phyloP scores from a whole-genome alignment of 2,797 vertebrate species.

The Lophius americanus region DNA sequence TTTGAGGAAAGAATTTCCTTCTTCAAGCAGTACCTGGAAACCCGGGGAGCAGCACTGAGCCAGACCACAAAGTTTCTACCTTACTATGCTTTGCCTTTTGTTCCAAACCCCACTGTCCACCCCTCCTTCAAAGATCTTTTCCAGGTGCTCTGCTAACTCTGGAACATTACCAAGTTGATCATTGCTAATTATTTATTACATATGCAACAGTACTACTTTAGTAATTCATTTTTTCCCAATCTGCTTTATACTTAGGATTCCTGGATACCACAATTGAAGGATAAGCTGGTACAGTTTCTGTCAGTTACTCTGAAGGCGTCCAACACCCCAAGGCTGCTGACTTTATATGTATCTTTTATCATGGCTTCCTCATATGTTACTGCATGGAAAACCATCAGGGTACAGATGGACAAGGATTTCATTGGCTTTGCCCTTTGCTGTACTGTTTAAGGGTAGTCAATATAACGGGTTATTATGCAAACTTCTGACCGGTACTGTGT shows the following conservation, averaged over 20 bases:
- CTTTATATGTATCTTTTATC: conserved; percentile 94
- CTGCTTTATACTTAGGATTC: conserved; percentile 84
- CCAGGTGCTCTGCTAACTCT: conserved; percentile 76
- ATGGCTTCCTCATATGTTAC: not conserved
- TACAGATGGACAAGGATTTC: not conserved
- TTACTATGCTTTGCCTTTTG: conserved; percentile 95
- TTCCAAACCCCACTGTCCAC: conserved; percentile 89
- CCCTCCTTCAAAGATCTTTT: conserved; percentile 95
- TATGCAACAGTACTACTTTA: not conserved
- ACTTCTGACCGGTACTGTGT: not conserved
- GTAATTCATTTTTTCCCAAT: not conserved
- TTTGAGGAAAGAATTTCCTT: conserved; percentile 86
- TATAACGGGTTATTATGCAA: not conserved
- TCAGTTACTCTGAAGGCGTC: conserved; percentile 84
- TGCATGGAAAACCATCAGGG: conserved; percentile 8
- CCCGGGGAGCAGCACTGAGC: conserved; percentile 89
- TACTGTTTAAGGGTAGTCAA: not conserved
- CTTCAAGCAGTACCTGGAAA: conserved; percentile 93
- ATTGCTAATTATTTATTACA: conserved; percentile 4
- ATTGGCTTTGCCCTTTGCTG: not conserved
- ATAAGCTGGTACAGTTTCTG: conserved; percentile 88
- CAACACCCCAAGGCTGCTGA: conserved; percentile 86
- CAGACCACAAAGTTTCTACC: conserved; percentile 94
- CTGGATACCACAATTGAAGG: conserved; percentile 89
- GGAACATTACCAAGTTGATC: not conserved